Evolutionary conservation across 2,113 vertebrate genomes (phyloP).

Genomic region (Chamaetylas fuelleborni): DNA sequence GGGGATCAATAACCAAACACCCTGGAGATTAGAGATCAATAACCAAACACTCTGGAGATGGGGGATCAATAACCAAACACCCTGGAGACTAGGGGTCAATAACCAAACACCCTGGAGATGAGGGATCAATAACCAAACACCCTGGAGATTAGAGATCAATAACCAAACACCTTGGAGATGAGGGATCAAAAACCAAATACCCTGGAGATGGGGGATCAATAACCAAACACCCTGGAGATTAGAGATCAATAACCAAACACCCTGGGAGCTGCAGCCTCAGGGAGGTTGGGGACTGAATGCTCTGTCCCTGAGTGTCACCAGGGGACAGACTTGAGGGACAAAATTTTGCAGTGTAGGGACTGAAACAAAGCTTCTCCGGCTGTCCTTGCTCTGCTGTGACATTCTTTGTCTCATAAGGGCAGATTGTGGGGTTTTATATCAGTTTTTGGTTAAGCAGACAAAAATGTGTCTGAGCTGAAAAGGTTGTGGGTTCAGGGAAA

Average conservation of each 20-base stretch:
- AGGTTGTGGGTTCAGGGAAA: not conserved
- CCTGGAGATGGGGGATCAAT: too few species aligned
- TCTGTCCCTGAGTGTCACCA: not conserved
- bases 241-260: too few species aligned
- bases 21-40: not conserved
- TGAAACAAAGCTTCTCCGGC: not conserved
- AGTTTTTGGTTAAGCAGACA: not conserved
- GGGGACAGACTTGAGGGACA: not conserved
- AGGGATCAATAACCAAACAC: not conserved
- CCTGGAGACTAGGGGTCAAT: not conserved
- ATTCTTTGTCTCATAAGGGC: not conserved
- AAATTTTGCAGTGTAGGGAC: not conserved
- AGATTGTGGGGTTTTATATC: not conserved
- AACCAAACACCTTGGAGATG: too few species aligned
- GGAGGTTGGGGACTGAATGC: not conserved
- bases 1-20: not conserved
- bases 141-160: too few species aligned
- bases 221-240: too few species aligned
- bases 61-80: too few species aligned
- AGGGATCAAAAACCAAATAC: too few species aligned
- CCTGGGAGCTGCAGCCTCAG: fast-evolving
- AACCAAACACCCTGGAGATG: not conserved
- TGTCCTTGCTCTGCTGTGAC: not conserved
- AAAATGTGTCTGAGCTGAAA: not conserved
- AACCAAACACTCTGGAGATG: not conserved